Evolutionary conservation across 2,113 vertebrate species (phyloP).

Genomic region (Pycnonotus jocosus): DNA sequence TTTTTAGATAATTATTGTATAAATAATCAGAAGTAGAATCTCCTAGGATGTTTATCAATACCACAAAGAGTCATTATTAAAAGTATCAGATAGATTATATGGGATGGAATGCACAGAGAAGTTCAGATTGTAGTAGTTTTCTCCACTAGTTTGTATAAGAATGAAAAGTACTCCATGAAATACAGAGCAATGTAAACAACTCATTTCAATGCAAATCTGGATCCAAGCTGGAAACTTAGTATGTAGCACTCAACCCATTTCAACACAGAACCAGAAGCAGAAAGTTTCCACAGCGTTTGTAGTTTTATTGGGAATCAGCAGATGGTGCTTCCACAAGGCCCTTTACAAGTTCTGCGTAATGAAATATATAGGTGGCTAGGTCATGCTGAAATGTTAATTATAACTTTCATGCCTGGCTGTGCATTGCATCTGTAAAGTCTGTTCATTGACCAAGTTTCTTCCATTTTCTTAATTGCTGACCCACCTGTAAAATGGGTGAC

Average conservation of each 20-base stretch:
- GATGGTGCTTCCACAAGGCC: background rate
- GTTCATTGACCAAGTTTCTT: background rate
- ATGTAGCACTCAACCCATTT: background rate
- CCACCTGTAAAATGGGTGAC: background rate
- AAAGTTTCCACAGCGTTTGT: background rate
- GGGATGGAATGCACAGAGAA: background rate
- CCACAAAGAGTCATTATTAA: background rate
- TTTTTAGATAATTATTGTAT: background rate
- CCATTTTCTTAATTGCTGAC: background rate
- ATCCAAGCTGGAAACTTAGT: background rate
- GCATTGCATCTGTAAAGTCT: background rate
- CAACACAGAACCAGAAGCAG: background rate
- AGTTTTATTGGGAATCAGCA: constrained; percentile 21
- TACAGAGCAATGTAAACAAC: background rate
- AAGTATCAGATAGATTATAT: background rate
- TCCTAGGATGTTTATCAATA: constrained; percentile 18
- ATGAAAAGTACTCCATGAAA: background rate
- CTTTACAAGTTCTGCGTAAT: background rate
- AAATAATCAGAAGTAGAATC: constrained; percentile 15
- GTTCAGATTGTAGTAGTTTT: background rate
- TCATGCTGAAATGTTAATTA: background rate
- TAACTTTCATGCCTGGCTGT: background rate
- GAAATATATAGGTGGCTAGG: background rate
- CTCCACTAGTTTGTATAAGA: background rate
- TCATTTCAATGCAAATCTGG: background rate